These are phyloP conservation scores for Agriopis leucophaearia DNA, from an alignment of 2,888 invertebrate genomes.

Conservation along the genomic window DNA sequence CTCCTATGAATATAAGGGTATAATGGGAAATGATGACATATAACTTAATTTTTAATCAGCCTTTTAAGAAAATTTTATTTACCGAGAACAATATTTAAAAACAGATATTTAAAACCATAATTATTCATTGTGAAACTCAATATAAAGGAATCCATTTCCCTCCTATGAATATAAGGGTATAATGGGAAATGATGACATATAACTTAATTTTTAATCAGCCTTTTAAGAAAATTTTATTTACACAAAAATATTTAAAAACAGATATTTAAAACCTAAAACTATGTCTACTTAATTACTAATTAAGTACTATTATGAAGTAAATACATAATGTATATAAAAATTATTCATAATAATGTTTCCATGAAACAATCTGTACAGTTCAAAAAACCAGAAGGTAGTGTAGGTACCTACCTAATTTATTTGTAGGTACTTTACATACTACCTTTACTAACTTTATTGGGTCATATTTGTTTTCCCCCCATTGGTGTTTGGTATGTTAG, in stretches of 20 bases:
- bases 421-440: not conserved
- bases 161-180: not conserved
- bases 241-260: too few relatives aligned
- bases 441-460: not conserved
- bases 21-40: not conserved
- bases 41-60: too few relatives aligned
- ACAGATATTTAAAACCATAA: too few relatives aligned
- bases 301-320: not conserved
- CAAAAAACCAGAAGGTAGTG: not conserved
- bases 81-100: too few relatives aligned
- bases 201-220: too few relatives aligned
- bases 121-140: not conserved
- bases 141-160: not conserved
- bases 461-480: slow-evolving; percentile 6
- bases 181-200: not conserved
- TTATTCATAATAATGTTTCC: not conserved
- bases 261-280: too few relatives aligned
- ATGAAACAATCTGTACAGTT: not conserved
- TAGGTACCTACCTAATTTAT: not conserved
- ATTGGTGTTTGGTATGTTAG: slow-evolving; percentile 4
- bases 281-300: not conserved
- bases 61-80: too few relatives aligned
- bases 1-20: not conserved
- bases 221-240: too few relatives aligned
- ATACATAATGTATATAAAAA: too few relatives aligned